A percentile compares a stretch with the other conserved stretches of the same genome.
Evolutionary conservation across 2,888 invertebrate species (phyloP).

Genomic region (Eristalinus sepulchralis): DNA sequence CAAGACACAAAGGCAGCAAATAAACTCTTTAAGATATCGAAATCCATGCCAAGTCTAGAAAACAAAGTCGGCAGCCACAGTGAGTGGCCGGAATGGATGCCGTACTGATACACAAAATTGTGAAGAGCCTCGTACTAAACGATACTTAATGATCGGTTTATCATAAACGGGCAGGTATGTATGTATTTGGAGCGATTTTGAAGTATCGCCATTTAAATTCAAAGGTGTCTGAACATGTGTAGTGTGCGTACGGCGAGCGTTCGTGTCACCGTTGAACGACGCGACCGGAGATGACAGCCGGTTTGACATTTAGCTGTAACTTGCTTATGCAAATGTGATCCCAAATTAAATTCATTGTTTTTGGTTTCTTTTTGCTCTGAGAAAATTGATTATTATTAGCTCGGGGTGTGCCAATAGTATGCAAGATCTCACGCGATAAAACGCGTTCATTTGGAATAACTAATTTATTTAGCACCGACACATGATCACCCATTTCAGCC

Average conservation of each 20-base stretch:
- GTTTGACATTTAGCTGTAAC: slow-evolving; percentile 11
- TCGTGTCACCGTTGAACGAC: slow-evolving; percentile 6
- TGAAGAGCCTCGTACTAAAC: slow-evolving; percentile 7
- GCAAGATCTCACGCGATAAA: neutral
- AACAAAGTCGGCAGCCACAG: neutral
- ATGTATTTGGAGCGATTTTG: slow-evolving; percentile 35
- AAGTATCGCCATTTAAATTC: slow-evolving; percentile 6
- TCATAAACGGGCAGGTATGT: neutral
- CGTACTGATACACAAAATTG: slow-evolving; percentile 1
- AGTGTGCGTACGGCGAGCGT: neutral
- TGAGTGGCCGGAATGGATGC: neutral
- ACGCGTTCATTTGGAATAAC: neutral
- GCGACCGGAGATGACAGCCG: neutral
- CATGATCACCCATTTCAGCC: neutral
- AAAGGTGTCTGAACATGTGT: slow-evolving; percentile 25
- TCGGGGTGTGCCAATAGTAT: neutral
- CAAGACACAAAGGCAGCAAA: neutral
- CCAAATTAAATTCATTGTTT: slow-evolving; percentile 14
- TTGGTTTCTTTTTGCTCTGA: neutral
- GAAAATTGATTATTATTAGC: neutral
- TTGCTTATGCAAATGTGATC: slow-evolving; percentile 4
- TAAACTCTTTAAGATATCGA: neutral
- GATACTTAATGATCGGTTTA: slow-evolving; percentile 13
- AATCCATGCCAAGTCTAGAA: neutral
- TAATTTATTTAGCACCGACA: neutral